Conservation (phyloP, 2,888 invertebrate genomes). For the Macropis europaea region DNA sequence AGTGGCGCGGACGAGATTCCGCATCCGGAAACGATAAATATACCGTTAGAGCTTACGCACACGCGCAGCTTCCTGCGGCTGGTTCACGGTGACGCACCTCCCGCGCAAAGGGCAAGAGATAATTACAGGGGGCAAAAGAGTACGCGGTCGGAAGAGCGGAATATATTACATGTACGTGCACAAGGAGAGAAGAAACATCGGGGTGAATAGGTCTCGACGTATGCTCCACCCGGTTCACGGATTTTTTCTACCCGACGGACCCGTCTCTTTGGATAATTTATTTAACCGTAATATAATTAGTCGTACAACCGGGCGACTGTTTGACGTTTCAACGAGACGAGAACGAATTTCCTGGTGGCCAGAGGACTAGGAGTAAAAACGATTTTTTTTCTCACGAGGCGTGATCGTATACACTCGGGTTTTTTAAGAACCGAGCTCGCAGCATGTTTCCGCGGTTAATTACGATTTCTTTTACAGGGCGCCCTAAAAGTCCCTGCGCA, state of each 20-base stretch:
- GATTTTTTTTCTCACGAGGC: no score
- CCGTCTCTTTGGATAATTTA: slow-evolving; percentile 3
- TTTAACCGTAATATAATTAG: slow-evolving; percentile 17
- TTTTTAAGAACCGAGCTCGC: no score
- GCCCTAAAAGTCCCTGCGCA: no score
- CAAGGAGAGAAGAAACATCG: slow-evolving; percentile 30
- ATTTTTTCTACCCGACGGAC: slow-evolving; percentile 2
- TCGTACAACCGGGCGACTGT: neutral
- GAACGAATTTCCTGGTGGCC: neutral
- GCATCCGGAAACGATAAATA: slow-evolving; percentile 70
- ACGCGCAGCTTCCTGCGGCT: slow-evolving; percentile 8
- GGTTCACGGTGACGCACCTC: slow-evolving; percentile 30
- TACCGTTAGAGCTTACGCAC: slow-evolving; percentile 30
- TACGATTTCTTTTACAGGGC: neutral
- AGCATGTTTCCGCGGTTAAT: no score
- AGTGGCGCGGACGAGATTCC: slow-evolving; percentile 15
- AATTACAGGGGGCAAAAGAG: slow-evolving; percentile 52
- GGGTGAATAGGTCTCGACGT: slow-evolving; percentile 43
- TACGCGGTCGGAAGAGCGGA: slow-evolving; percentile 37
- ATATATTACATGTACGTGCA: slow-evolving; percentile 40
- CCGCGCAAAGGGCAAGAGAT: slow-evolving; percentile 47
- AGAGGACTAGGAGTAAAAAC: neutral
- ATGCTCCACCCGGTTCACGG: neutral
- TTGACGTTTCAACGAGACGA: neutral
- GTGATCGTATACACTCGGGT: no score